These are phyloP conservation scores for Grantiella picta DNA, from an alignment of 2,113 vertebrate species.

Conservation along the genomic window DNA sequence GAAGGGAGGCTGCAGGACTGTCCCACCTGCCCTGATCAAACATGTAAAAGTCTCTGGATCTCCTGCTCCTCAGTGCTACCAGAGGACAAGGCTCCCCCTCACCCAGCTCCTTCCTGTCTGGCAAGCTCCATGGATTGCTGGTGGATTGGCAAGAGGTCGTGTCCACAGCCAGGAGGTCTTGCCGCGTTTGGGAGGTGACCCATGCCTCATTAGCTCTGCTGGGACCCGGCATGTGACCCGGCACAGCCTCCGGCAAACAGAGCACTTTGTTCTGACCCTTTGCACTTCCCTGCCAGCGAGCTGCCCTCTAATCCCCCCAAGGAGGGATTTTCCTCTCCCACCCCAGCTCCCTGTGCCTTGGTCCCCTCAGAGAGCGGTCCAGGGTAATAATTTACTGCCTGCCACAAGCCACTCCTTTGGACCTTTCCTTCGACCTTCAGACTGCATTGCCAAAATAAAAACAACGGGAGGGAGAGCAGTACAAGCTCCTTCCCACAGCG, in stretches of 20 bases:
- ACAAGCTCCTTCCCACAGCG: background rate
- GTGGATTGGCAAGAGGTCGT: background rate
- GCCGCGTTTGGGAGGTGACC: background rate
- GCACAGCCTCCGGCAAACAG: background rate
- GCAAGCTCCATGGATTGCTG: background rate
- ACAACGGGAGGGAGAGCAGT: background rate
- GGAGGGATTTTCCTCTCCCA: slow-evolving; percentile 21
- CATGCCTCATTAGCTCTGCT: background rate
- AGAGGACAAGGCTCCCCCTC: background rate
- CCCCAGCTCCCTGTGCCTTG: background rate
- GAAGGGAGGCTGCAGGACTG: background rate
- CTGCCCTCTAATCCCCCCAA: slow-evolving; percentile 32
- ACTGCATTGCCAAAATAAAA: slow-evolving; percentile 38
- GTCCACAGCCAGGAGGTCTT: background rate
- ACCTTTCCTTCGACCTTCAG: slow-evolving; percentile 61
- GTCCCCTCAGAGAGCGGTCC: background rate
- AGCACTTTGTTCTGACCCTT: slow-evolving; percentile 45
- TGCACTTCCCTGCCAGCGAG: background rate
- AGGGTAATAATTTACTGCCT: slow-evolving; percentile 65
- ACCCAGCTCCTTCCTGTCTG: background rate
- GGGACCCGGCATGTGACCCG: background rate
- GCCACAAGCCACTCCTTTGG: slow-evolving; percentile 58
- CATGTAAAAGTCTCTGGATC: background rate
- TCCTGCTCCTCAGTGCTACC: accelerated
- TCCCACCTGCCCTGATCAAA: background rate